These are phyloP conservation scores for Marronus borbonicus DNA, from an alignment of 2,888 invertebrate species.

Conservation along the genomic window DNA sequence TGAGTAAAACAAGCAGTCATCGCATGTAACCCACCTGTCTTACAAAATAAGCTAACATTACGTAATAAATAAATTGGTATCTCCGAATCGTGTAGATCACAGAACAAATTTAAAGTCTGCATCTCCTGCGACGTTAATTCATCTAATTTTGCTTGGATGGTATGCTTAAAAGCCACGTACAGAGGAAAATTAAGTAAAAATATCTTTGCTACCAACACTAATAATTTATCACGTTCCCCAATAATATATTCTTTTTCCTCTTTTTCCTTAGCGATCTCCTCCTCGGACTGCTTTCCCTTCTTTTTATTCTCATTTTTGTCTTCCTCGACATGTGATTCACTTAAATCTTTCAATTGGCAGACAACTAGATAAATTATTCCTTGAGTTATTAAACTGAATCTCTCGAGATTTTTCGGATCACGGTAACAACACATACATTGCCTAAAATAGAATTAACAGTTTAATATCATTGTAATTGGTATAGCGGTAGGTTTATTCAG, in stretches of 20 bases:
- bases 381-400: constrained; percentile 91
- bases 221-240: constrained; percentile 89
- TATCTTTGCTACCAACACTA: constrained; percentile 89
- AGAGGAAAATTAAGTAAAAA: constrained; percentile 93
- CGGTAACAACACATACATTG: constrained; percentile 97
- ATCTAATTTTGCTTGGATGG: constrained; percentile 85
- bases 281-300: constrained; percentile 61
- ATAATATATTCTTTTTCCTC: constrained; percentile 70
- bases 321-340: constrained; percentile 62
- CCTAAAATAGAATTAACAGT: constrained; percentile 71
- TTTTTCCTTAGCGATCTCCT: constrained; percentile 62
- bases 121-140: constrained; percentile 90
- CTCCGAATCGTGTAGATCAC: constrained; percentile 94
- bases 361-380: constrained; percentile 88
- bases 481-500: neutral
- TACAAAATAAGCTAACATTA: constrained; percentile 95
- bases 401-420: constrained; percentile 92
- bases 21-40: constrained; percentile 89
- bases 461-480: neutral
- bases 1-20: constrained; percentile 90
- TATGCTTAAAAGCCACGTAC: constrained; percentile 90
- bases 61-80: constrained; percentile 91
- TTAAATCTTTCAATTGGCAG: constrained; percentile 84
- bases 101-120: constrained; percentile 83
- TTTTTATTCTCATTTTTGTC: constrained; percentile 59